Base-by-base conservation (phyloP, 2,888 invertebrate species). In the Alviniconcha strummeri region DNA sequence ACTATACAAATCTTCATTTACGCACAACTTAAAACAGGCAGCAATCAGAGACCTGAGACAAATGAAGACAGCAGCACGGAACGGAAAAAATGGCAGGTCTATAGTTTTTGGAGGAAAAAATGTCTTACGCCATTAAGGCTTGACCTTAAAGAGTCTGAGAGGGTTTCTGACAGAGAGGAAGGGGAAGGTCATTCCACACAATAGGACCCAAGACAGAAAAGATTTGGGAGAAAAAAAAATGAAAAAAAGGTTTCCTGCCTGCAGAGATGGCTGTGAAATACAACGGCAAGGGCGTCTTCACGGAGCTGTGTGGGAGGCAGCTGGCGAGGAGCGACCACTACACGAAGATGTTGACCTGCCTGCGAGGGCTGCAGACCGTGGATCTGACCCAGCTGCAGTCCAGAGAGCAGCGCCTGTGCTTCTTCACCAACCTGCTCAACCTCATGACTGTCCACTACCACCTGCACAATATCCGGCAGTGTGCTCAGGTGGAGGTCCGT, bases 401-500 rank as follows among this genome's bases (percentile, higher is more conserved):
- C 8, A 83, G 87, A 36, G 86, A 89, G 15, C 88, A 92, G 57
- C 90, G 88, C 64, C 85, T 89, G 36, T 92, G 92, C 86, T 93
- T 93, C 89, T 92, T 87, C 87, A 90, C 89, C 82, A 93, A 93
- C 88, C 88, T 93, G 54, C 88, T 90, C 75, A 93, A 92, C 83
- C 85, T 93, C 77, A 90, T 93, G 90, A 89, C 90, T 5, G 88
- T 93, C 8, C 92, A 93, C 80, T 86, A 87, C 83, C 86, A 88
- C 64, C 67, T 90, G 71, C 82, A 87, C 71, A 81, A 84, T 11
- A 83, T 88, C 67, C 75, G 78, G 54, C 79, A 60, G n/a, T 64
- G 80, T 11, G 19, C 81, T 19, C 55, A 81, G 64, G 84, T 82
- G 9, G n/a, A 82, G 71, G 60, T 74, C 36, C 8, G 82, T 76